phyloP scores from a whole-genome alignment of 2,888 invertebrate genomes.

The Drosophila ezoana region DNA sequence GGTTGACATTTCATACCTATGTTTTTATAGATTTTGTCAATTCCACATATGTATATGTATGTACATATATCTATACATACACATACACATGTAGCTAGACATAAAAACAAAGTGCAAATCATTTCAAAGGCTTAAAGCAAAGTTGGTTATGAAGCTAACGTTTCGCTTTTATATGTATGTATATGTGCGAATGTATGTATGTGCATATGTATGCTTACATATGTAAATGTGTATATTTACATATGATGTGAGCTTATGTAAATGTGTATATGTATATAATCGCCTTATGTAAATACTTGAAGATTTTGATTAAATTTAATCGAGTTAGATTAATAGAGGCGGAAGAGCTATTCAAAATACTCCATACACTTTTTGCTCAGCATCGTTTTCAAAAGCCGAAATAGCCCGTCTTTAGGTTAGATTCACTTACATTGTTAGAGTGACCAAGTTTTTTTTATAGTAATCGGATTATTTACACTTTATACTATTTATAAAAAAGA shows the following conservation, averaged over 20 bases:
- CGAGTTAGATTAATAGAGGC: background rate
- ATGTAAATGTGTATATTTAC: background rate
- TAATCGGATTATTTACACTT: no score
- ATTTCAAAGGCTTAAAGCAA: background rate
- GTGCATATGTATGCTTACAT: background rate
- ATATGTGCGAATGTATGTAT: no score
- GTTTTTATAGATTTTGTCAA: conserved; percentile 1
- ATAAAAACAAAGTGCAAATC: background rate
- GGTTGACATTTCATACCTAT: conserved; percentile 13
- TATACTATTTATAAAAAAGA: no score
- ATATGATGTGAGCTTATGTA: background rate
- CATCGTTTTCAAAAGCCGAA: background rate
- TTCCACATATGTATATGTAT: no score
- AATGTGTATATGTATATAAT: background rate
- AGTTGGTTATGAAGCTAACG: background rate
- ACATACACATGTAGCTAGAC: background rate
- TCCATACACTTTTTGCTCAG: no score
- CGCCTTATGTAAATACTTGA: background rate
- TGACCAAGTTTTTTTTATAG: no score
- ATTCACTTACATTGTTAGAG: no score
- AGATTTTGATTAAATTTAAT: conserved; percentile 1
- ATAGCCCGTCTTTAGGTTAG: no score
- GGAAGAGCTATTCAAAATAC: no score
- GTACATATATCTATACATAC: background rate
- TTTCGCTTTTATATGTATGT: background rate